These are phyloP conservation scores for Xanthia togata DNA, from an alignment of 2,888 invertebrate genomes.

Conservation along the genomic window DNA sequence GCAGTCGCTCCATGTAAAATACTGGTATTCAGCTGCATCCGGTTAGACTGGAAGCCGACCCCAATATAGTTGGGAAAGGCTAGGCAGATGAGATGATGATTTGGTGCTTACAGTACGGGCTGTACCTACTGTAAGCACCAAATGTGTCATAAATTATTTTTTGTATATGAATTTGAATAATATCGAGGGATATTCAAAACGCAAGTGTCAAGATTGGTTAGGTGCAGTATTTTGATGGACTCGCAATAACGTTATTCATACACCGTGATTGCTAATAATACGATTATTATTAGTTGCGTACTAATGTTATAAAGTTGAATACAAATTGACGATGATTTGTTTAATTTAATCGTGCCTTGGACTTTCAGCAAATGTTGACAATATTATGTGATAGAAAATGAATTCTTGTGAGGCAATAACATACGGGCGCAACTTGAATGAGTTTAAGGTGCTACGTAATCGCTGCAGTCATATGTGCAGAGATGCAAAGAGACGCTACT, in stretches of 20 bases:
- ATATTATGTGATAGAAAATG: background rate
- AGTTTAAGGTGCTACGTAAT: no score
- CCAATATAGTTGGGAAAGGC: no score
- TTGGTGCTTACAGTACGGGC: constrained; percentile 57
- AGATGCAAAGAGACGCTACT: no score
- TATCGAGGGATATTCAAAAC: constrained; percentile 74
- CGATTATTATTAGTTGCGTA: constrained; percentile 78
- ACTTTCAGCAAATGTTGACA: constrained; percentile 22
- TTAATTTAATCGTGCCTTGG: constrained; percentile 27
- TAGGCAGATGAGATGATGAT: no score
- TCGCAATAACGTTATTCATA: constrained; percentile 76
- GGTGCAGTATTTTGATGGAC: constrained; percentile 76
- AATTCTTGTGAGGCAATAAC: background rate
- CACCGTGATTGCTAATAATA: constrained; percentile 85
- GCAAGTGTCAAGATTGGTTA: constrained; percentile 84
- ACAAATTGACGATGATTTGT: constrained; percentile 55
- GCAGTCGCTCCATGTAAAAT: no score
- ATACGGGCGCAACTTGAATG: no score
- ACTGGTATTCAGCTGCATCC: no score
- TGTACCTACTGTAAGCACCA: no score
- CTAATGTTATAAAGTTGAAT: constrained; percentile 54
- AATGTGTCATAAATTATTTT: no score
- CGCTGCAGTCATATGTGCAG: no score
- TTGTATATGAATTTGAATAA: constrained; percentile 76
- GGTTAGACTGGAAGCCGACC: no score